Evolutionary conservation across 2,797 vertebrate genomes (phyloP).

Genomic region (Cryptoprocta ferox): DNA sequence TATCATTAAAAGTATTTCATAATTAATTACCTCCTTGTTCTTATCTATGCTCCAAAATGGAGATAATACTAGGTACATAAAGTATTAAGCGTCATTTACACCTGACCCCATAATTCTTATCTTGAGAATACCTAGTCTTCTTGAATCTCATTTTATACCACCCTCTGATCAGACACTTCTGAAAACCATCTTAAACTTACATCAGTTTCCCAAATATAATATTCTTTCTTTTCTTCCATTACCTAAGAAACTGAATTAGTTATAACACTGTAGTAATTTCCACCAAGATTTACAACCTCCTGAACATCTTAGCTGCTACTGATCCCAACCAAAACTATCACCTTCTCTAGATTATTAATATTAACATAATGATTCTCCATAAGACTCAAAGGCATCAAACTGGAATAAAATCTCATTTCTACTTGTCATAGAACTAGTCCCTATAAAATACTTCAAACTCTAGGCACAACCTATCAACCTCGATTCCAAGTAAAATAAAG

Average conservation of each 20-base stretch:
- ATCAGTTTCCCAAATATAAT: constrained; percentile 39
- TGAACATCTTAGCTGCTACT: not conserved
- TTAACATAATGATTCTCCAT: not conserved
- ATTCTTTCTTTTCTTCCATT: constrained; percentile 38
- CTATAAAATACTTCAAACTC: constrained; percentile 14
- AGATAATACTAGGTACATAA: not conserved
- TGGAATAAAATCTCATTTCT: not conserved
- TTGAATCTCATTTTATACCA: not conserved
- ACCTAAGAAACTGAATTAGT: constrained; percentile 27
- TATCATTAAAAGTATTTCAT: constrained; percentile 25
- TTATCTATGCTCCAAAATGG: constrained; percentile 6
- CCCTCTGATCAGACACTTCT: not conserved
- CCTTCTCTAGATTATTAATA: not conserved
- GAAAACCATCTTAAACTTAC: constrained; percentile 19
- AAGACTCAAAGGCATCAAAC: constrained; percentile 52
- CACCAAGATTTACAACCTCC: constrained; percentile 8
- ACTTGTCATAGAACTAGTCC: not conserved
- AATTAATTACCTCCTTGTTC: constrained; percentile 35
- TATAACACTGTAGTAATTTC: constrained; percentile 36
- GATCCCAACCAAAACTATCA: constrained; percentile 17
- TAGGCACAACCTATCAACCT: not conserved
- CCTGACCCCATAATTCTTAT: not conserved
- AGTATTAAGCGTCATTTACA: not conserved
- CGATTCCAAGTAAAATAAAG: constrained; percentile 45
- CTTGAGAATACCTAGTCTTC: constrained; percentile 4